Evolutionary conservation across 1,140 invertebrate genomes (phyloP), one percentile per base, ranked within the genome.

Genomic region (Halictus rubicundus): DNA sequence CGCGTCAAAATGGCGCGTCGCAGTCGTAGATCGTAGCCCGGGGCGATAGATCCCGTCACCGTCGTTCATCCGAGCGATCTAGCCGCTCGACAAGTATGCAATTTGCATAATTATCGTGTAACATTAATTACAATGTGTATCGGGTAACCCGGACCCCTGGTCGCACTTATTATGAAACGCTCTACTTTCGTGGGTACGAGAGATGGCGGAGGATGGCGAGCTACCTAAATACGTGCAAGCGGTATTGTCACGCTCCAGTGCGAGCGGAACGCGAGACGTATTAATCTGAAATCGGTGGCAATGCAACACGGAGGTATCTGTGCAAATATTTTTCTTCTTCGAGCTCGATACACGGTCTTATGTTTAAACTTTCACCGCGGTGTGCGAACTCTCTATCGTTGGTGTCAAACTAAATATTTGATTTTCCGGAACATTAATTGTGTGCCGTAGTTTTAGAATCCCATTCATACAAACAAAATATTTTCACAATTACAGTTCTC

Each of bases 41-140:
- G 32, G 5, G 32, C 32, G 32, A 32, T 32, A 32, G 10, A 42
- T 42, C 25, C 64, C 32, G 27, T 5, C 42, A 3, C 23, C 4
- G 8, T n/a, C 5, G 25, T 39, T 39, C 27, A 64, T 66, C 23
- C 2, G 19, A 5, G 16, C 16, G 5, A 19, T 21, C 16, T 6
- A 21, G 14, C 6, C 23, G 5, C n/a, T n/a, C 2, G 1, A 57
- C 63, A 60, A 7, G 12, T 12, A 1, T 42, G 16, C 19, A 68
- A 76, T 76, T 76, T 68, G 14, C 64, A 68, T 68, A 60, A 60
- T 76, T 76, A 59, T 76, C 74, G 52, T 14, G 54, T 59, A 46
- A 46, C 25, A 76, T 76, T 76, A 68, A 76, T 68, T 68, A 25
- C 63, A 42, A 68, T 19, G 37, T 68, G n/a, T 25, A 49, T 25